Evolutionary conservation across 2,888 invertebrate genomes (phyloP), one percentile per base, ranked within the genome.

Genomic region (Podabrus alpinus): DNA sequence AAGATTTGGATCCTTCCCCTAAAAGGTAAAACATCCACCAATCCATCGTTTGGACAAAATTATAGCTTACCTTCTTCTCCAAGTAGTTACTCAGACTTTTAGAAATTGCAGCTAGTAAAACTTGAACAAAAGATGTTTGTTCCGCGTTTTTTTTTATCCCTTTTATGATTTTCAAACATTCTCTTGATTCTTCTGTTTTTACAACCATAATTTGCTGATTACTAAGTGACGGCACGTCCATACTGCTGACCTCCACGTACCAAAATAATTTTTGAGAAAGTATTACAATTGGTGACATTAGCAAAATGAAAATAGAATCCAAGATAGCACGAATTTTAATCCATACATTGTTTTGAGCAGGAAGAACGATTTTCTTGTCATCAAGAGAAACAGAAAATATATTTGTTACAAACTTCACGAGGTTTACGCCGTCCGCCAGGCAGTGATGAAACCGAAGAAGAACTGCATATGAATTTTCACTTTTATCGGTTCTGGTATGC

Each of bases 381-480:
- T n/a, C 29, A 7, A n/a, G 1, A 5, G 29, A 45, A 45, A n/a
- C 29, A 45, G n/a, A 45, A n/a, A 45, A n/a, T 0, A 2, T 45
- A 45, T 45, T 45, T 4, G 5, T 5, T 1, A 45, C n/a, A 73
- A 90, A 84, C 71, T 88, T 86, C 59, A 90, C 82, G 10, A 91
- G 81, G 4, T 90, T 88, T 0, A 89, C 87, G 1, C 90, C 90
- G 79, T 91, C 90, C 1, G 90, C 90, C 1, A 91, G 81, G 5
- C 89, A 86, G 83, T 91, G 90, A 81, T 91, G 90, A 70, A 90
- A 86, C 74, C 90, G 87, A 78, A 90, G 88, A 72, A 91, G 81
- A 29, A 91, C 83, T 1, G 89, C 89, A 7, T 62, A 70, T 15
- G 13, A 64, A 11, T 17, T 72, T 16, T 15, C 19, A 62, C 13